Evolutionary conservation across 1,140 invertebrate genomes (phyloP).

Genomic region (Nephila pilipes): DNA sequence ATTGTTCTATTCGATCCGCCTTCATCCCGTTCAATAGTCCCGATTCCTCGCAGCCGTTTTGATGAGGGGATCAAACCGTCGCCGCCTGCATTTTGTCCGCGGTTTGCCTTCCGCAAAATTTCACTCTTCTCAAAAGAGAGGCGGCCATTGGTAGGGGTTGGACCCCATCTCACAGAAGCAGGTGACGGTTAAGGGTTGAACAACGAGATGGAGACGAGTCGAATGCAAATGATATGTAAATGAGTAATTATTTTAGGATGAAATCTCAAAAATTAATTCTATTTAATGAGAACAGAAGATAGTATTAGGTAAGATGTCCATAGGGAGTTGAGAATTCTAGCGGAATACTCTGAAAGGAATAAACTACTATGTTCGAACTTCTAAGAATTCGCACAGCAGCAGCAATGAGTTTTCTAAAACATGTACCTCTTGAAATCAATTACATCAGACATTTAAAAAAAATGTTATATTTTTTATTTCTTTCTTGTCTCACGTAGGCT

Average conservation of each 20-base stretch:
- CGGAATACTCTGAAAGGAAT: not conserved
- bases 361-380: too few species aligned
- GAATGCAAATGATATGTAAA: slow-evolving; percentile 17
- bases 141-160: not conserved
- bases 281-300: not conserved
- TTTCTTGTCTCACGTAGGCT: too few species aligned
- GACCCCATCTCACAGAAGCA: not conserved
- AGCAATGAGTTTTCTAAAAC: too few species aligned
- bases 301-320: not conserved
- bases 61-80: slow-evolving; percentile 10
- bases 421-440: too few species aligned
- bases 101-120: not conserved
- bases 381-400: too few species aligned
- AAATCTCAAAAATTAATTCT: slow-evolving; percentile 21
- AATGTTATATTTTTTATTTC: too few species aligned
- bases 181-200: not conserved
- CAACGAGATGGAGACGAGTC: not conserved
- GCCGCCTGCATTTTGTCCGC: slow-evolving; percentile 32
- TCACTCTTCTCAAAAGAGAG: not conserved
- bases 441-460: too few species aligned
- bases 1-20: slow-evolving; percentile 55
- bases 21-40: slow-evolving; percentile 37
- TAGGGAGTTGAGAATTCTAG: not conserved
- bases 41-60: not conserved
- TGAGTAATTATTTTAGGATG: slow-evolving; percentile 3